Evolutionary conservation across 2,113 vertebrate species (phyloP).

Genomic region (Suricata suricatta): DNA sequence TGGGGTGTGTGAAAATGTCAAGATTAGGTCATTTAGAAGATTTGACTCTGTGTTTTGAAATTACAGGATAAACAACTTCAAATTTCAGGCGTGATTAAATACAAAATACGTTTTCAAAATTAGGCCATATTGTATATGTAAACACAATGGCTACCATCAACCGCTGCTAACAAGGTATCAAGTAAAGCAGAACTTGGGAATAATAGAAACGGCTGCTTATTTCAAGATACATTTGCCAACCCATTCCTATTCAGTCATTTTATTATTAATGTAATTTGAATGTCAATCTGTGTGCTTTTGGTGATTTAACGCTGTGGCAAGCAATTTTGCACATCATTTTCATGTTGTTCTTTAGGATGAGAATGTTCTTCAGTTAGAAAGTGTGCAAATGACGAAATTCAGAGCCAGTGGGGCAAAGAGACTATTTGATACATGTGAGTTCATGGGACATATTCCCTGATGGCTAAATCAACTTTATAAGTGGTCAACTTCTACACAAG

Average conservation of each 20-base stretch:
- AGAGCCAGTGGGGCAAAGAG: conserved; percentile 37
- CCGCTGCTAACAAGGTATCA: conserved; percentile 85
- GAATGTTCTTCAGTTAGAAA: conserved; percentile 78
- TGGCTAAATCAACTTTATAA: not conserved
- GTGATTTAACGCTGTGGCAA: conserved; percentile 78
- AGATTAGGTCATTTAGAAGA: conserved; percentile 77
- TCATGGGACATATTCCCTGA: not conserved
- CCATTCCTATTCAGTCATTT: conserved; percentile 78
- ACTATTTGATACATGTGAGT: not conserved
- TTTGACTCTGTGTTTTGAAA: conserved; percentile 76
- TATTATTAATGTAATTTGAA: conserved; percentile 81
- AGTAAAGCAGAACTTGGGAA: conserved; percentile 79
- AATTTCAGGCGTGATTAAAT: conserved; percentile 84
- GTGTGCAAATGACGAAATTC: conserved; percentile 57
- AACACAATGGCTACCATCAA: conserved; percentile 82
- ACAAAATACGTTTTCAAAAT: conserved; percentile 83
- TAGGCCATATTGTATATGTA: conserved; percentile 86
- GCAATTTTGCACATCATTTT: conserved; percentile 79
- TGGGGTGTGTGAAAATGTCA: conserved; percentile 76
- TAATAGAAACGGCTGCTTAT: conserved; percentile 84
- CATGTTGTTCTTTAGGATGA: conserved; percentile 76
- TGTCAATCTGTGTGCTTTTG: conserved; percentile 78
- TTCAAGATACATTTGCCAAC: conserved; percentile 78
- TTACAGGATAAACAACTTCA: conserved; percentile 76
- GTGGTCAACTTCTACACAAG: not conserved